phyloP scores from a whole-genome alignment of 2,797 vertebrate species.

The Miichthys miiuy region DNA sequence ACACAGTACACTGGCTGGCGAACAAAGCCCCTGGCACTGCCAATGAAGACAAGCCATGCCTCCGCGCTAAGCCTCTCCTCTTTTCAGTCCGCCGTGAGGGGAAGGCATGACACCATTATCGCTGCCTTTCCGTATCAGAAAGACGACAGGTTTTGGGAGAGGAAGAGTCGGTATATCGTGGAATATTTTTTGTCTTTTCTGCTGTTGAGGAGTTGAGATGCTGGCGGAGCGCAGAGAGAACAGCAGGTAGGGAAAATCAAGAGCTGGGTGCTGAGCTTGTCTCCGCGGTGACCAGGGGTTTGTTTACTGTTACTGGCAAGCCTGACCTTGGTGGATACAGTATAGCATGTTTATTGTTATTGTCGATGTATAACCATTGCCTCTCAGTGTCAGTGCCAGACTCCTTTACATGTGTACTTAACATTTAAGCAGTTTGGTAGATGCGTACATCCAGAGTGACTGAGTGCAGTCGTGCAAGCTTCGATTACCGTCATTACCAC shows the following conservation, averaged over 20 bases:
- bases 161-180: conserved; percentile 18
- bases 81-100: conserved; percentile 43
- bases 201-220: conserved; percentile 78
- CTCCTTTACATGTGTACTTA: neutral
- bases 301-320: conserved; percentile 72
- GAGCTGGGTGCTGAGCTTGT: conserved; percentile 69
- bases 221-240: conserved; percentile 84
- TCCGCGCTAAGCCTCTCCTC: conserved; percentile 62
- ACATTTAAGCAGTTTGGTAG: conserved; percentile 2
- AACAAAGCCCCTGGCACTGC: conserved; percentile 82
- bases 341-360: conserved; percentile 28
- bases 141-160: conserved; percentile 15
- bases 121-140: conserved; percentile 13
- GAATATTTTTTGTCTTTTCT: conserved; percentile 49
- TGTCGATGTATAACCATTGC: conserved; percentile 39
- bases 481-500: conserved; percentile 1
- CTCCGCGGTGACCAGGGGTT: conserved; percentile 72
- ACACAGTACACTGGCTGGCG: conserved; percentile 65
- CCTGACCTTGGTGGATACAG: conserved; percentile 33
- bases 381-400: neutral
- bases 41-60: conserved; percentile 71
- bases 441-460: neutral
- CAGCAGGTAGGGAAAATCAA: conserved; percentile 82
- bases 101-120: conserved; percentile 57
- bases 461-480: conserved; percentile 4